Base-by-base conservation (phyloP, 2,797 vertebrate species). In the Poecilia gillii region DNA sequence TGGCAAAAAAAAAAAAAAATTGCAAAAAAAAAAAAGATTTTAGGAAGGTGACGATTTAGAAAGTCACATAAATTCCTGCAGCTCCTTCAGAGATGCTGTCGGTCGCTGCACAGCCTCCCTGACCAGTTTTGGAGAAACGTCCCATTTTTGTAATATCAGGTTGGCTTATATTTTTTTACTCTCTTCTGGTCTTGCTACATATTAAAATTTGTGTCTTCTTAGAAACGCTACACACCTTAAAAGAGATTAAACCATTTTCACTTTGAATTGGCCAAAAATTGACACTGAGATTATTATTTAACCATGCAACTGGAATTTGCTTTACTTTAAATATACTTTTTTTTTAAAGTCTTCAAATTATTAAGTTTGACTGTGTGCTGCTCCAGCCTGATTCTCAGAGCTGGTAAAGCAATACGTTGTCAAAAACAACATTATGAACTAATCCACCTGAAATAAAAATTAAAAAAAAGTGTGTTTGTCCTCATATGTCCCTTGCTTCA, bases 401-500 rank as follows among this genome's bases (percentile, higher is more conserved):
- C 33, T 11, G 18, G 33, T 8, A 39, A 66, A 66, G 57, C 12
- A 3, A 31, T 5, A 16, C 14, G 28, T 16, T 28, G 9, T 57
- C 8, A 4, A 59, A 31, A 59, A n/a, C 6, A n/a, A 31, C 28
- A 12, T 16, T 31, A 14, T 59, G 6, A 59, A 59, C 55, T 11
- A n/a, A 12, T n/a, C 3, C 9, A 55, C 25, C 41, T 41, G 41
- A 8, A 41, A 8, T 41, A 41, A 41, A 41, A 41, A 41, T 8
- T 6, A 8, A 41, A 41, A 41, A 4, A 41, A 4, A 12, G 25
- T 8, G 25, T 53, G 23, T 49, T 16, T 46, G 2, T 73, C 20
- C 75, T 79, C 18, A 31, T 25, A 62, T 41, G 71, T 81, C 43
- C 81, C 2, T 80, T 25, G 36, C 68, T 75, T 46, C 87, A 99